These are phyloP conservation scores for Radopholus similis DNA, from an alignment of 1,140 invertebrate genomes.

Conservation along the genomic window DNA sequence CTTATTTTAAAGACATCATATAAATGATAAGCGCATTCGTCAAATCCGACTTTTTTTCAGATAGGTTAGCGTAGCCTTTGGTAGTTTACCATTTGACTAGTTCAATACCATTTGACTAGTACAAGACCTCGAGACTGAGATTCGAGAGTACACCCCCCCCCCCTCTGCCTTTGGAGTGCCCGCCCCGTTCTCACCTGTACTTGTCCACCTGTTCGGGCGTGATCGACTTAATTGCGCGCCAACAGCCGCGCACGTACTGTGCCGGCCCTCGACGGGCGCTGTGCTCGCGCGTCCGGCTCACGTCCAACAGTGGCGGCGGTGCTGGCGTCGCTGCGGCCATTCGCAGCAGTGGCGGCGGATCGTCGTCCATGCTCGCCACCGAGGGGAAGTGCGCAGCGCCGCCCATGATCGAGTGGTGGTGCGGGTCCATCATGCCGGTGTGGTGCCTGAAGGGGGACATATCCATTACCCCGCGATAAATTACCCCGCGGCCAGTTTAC, in stretches of 20 bases:
- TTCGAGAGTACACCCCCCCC: too few relatives aligned
- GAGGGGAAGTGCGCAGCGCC: not conserved
- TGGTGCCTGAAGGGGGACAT: too few relatives aligned
- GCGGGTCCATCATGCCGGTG: too few relatives aligned
- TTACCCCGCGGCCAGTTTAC: too few relatives aligned
- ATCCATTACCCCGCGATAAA: too few relatives aligned
- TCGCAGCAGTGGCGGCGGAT: not conserved
- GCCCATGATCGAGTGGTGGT: too few relatives aligned
- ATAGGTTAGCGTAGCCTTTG: too few relatives aligned
- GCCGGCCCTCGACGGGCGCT: not conserved
- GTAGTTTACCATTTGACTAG: too few relatives aligned
- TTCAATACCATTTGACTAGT: too few relatives aligned
- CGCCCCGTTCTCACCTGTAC: slow-evolving; percentile 35
- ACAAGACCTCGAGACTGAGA: too few relatives aligned
- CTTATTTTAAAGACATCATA: not conserved
- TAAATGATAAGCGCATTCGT: not conserved
- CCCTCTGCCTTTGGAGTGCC: too few relatives aligned
- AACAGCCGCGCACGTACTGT: not conserved
- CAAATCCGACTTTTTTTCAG: too few relatives aligned
- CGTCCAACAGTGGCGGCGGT: slow-evolving; percentile 10
- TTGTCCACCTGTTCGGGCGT: slow-evolving; percentile 48
- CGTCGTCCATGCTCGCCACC: not conserved
- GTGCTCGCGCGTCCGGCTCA: slow-evolving; percentile 3
- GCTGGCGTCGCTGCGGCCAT: not conserved
- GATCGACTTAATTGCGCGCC: slow-evolving; percentile 22